Base-by-base conservation (phyloP, 23 tunicate species). In the Oikopleura dioica region DNA sequence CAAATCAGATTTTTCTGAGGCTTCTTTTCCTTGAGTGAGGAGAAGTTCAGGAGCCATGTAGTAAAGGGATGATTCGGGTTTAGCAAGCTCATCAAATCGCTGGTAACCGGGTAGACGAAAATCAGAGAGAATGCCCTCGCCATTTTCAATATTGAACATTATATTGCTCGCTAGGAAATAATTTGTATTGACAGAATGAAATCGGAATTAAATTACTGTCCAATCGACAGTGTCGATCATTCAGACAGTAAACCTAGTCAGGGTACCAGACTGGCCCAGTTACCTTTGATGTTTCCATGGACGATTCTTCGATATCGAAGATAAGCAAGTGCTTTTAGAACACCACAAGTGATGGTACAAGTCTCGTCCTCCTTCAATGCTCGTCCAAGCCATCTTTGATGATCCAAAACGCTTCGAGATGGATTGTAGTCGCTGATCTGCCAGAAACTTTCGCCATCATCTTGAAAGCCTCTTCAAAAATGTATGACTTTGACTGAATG, bases 381-480 rank as follows among this genome's bases (percentile, higher is more conserved):
- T 24, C 72, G 29, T 21, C 72, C 72, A 16, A 63, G 33, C 72
- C 72, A 63, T 12, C 26, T 23, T 2, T 2, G 4, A 2, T 63
- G 33, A 63, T 63, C 72, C 16, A 63, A 31, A 28, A 63, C 72
- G 29, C 30, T 12, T 16, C 72, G 72, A 2, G 16, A 12, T 23
- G 29, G 29, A 31, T 21, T 2, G 33, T 63, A 63, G 26, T 63
- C 33, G 16, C 30, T 2, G 30, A 63, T 63, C 33, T 12, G 30
- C 72, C 72, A 63, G 33, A 63, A 63, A 23, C 33, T 16, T 63
- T 23, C 16, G 72, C 72, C 72, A 28, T 63, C 72, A 12, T 63
- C 72, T 63, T 63, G 72, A 63, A 12, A 63, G 2, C 72, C 72
- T 63, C 72, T n/a, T n/a, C n/a, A n/a, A n/a, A n/a, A n/a, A n/a